Conservation (phyloP, 2,888 invertebrate species). For the Acronicta leporina region DNA sequence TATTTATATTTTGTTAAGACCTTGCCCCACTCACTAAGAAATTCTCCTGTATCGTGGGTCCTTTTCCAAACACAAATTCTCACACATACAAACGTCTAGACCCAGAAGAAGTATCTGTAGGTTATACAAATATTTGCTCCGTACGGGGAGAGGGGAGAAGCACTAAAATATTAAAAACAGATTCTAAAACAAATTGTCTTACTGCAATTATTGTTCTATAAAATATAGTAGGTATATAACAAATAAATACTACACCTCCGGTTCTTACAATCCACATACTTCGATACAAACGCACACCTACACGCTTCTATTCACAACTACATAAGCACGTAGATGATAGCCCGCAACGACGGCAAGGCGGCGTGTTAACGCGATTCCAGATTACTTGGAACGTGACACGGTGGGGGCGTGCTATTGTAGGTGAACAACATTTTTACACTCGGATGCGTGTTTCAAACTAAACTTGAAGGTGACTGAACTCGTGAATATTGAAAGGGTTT, state of each 20-base stretch:
- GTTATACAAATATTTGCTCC: too few species aligned
- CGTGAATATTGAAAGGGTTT: too few species aligned
- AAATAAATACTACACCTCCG: not conserved
- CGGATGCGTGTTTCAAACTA: not conserved
- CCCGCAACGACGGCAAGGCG: conserved; percentile 9
- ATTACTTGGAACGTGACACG: conserved; percentile 55
- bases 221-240: not conserved
- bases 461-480: too few species aligned
- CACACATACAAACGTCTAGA: too few species aligned
- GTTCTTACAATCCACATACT: not conserved
- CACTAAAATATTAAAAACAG: too few species aligned
- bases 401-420: conserved; percentile 16
- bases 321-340: conserved; percentile 18
- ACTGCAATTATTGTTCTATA: not conserved
- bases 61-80: too few species aligned
- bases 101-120: too few species aligned
- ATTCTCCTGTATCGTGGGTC: too few species aligned
- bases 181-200: too few species aligned
- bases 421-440: conserved; percentile 26
- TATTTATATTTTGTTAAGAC: too few species aligned
- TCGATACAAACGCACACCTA: not conserved
- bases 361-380: conserved; percentile 46
- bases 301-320: not conserved
- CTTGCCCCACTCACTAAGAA: too few species aligned
- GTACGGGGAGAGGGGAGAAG: too few species aligned